Evolutionary conservation across 2,888 invertebrate species (phyloP), one percentile per base, ranked within the genome.

Genomic region (Busseola fusca): DNA sequence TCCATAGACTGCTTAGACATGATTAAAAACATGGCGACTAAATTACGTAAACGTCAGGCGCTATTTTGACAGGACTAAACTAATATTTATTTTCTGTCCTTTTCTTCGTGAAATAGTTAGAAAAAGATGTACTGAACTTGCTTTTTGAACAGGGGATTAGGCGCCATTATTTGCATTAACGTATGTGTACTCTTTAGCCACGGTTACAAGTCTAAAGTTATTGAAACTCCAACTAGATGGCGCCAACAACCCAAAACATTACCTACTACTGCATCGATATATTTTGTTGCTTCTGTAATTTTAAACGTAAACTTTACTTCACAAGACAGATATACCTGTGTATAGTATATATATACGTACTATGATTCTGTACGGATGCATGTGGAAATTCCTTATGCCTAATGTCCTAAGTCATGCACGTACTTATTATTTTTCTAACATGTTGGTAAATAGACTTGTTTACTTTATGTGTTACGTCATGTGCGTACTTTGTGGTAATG

Each of bases 401-500:
- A 48, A 80, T 69, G 34, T 59, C 62, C 58, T 56, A 76, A 65
- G 57, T 50, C 68, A 65, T 63, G 76, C 48, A 68, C 52, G 58
- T 80, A 70, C 45, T 34, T 14, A 65, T 76, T 69, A 76, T 66
- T 59, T 79, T 72, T 75, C 27, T 63, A 60, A 42, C 58, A 50
- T 76, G 72, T 79, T 72, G 21, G 57, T 80, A 69, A 80, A 76
- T 63, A 76, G 34, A 68, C 30, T 69, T 80, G 72, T 79, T 80
- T 80, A 69, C 68, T 66, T 58, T 60, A 30, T 42, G 18, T 48
- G 57, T 78, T 62, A 68, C 71, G 62, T 70, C 62, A 52, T 63
- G 21, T 58, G 34, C 48, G 42, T 62, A 54, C 40, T 64, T 50
- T 50, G 34, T 50, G 42, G 21, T 69, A 25, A 62, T 74, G 16